These are phyloP conservation scores for Acanthococcus lagerstroemiae DNA, from an alignment of 2,888 invertebrate species.

Conservation along the genomic window DNA sequence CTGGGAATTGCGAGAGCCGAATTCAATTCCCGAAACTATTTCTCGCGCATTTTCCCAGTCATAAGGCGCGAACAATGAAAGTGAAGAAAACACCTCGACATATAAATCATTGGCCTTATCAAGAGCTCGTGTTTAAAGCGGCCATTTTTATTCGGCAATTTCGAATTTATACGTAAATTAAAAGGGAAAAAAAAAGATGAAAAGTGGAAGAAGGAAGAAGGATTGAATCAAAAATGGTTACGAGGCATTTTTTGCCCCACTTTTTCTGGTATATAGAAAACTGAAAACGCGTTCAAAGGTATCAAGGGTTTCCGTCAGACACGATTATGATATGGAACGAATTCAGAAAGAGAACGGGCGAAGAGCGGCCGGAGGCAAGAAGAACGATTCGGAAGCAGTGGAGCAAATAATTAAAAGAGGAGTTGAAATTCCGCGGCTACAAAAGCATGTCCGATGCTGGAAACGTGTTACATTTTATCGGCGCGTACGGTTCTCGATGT, in stretches of 20 bases:
- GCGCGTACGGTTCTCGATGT: slow-evolving; percentile 9
- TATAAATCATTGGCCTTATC: too few relatives aligned
- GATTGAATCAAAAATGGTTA: not conserved
- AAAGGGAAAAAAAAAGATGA: not conserved
- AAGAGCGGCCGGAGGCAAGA: not conserved
- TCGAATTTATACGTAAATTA: too few relatives aligned
- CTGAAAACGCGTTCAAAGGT: not conserved
- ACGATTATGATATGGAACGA: slow-evolving; percentile 28
- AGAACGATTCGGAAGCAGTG: slow-evolving; percentile 23
- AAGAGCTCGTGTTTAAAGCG: too few relatives aligned
- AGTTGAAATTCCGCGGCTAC: slow-evolving; percentile 26
- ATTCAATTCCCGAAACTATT: too few relatives aligned
- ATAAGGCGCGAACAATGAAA: too few relatives aligned
- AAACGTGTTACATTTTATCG: slow-evolving; percentile 29
- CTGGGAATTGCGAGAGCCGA: too few relatives aligned
- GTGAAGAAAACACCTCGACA: too few relatives aligned
- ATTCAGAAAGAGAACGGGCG: not conserved
- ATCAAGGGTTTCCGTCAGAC: not conserved
- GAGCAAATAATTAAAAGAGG: slow-evolving; percentile 29
- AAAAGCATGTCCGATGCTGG: slow-evolving; percentile 22
- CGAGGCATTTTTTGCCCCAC: not conserved
- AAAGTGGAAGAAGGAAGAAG: not conserved
- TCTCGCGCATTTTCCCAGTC: too few relatives aligned
- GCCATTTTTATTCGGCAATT: too few relatives aligned
- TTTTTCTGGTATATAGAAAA: not conserved